Evolutionary conservation across 2,797 vertebrate genomes (phyloP).

Genomic region (Acrocephalus scirpaceus): DNA sequence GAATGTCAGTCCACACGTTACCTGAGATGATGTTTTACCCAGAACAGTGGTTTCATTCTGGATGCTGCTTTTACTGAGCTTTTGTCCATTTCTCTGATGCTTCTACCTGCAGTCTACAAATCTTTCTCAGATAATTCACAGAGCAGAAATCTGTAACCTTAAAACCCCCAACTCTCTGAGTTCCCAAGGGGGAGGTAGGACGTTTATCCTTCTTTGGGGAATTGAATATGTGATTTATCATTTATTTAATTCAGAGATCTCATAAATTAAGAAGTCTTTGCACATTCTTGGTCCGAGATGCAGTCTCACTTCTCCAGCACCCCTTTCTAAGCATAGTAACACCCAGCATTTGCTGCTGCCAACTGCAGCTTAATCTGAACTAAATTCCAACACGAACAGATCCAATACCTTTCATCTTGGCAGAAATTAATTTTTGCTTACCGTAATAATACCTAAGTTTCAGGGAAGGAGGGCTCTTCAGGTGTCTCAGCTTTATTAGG

Average conservation of each 20-base stretch:
- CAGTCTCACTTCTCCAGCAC: not conserved
- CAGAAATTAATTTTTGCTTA: not conserved
- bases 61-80: not conserved
- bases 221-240: not conserved
- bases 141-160: not conserved
- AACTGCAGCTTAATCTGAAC: not conserved
- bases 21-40: not conserved
- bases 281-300: not conserved
- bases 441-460: not conserved
- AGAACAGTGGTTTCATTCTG: not conserved
- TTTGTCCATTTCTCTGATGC: not conserved
- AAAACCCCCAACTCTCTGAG: fast-evolving
- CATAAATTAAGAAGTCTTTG: not conserved
- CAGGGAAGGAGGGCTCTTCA: not conserved
- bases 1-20: not conserved
- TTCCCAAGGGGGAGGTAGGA: not conserved
- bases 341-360: not conserved
- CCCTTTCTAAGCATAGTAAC: not conserved
- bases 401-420: not conserved
- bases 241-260: not conserved
- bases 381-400: not conserved
- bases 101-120: not conserved
- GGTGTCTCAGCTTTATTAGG: not conserved
- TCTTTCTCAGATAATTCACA: not conserved
- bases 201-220: not conserved